Evolutionary conservation across 2,888 invertebrate species (phyloP), one percentile per base, ranked within the genome.

Genomic region (Tiliacea citrago): DNA sequence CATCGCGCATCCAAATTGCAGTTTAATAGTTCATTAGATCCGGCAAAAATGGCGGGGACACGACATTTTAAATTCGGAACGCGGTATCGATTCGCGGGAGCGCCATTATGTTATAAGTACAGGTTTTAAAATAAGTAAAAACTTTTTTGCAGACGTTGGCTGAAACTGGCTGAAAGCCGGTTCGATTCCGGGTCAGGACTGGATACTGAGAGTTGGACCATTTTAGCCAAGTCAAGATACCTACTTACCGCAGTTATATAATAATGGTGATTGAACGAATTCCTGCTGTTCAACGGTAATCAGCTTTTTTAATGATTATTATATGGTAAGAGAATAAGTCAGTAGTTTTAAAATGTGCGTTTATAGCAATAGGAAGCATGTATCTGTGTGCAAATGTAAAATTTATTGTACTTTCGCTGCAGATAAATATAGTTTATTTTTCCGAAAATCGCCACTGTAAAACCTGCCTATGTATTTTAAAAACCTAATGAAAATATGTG

Each of bases 1-100:
- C 93, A 94, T 93, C 96, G 96, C 96, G 96, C 96, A 96, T 94
- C 94, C 93, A 96, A 96, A 96, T 96, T 96, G 94, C 96, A 96
- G 90, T 96, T 96, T 96, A 96, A 96, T 96, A 96, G 96, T 96
- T 96, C 96, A 96, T 96, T 96, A 96, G 96, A 95, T 95, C 95
- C 93, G 90, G 91, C 95, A 95, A 95, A 96, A 96, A 96, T 96
- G 96, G 95, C 94, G 95, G 95, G 94, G 95, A 94, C 94, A 92
- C 91, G 88, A 92, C 93, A 93, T 95, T 96, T 96, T 96, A 95
- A 96, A 96, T 95, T 95, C 93, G 93, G 95, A 92, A 94, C 94
- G 92, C 86, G 92, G 84, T 95, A 96, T 96, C 93, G 96, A 96
- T 96, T 95, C 90, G 92, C 88, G 90, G 90, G 90, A 86, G 88